Base-by-base conservation (phyloP, 1,140 invertebrate species). In the Nephila pilipes region DNA sequence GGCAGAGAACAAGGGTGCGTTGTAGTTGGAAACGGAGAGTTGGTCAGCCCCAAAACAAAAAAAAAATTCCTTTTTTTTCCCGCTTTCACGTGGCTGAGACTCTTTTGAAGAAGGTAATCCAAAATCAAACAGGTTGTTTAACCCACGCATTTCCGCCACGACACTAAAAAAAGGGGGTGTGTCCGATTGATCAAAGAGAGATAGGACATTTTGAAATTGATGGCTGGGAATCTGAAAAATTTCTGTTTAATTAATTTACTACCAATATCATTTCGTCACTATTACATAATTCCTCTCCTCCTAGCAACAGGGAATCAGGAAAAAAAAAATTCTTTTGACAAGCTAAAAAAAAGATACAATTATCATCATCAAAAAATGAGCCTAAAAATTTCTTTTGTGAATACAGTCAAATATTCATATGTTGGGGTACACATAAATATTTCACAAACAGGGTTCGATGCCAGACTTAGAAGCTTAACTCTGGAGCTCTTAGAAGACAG, bases 81-180 rank as follows among this genome's bases (percentile, higher is more conserved):
- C 8, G 22, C 38, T 46, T 81, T 81, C 46, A 81, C 22, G 80
- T 22, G 80, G 80, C 36, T 81, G 80, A 54, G 25, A 36, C 29
- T 75, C 65, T 75, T 36, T 32, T 46, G 46, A 36, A 75, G 18
- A 75, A 75, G 29, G 29, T 18, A 75, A 75, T 18, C 36, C 20
- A 81, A 81, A 46, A 46, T 54, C 16, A 81, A 81, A 81, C 80
- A 54, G 80, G 80, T 81, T 81, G 80, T 38, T 54, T 54, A 81
- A 81, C 80, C 80, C 80, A 81, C 80, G 80, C 80, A 38, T 38
- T 54, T 81, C 38, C 80, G 80, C 29, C 46, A 25, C 80, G 80
- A 46, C 80, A 75, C 69, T 75, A 75, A 75, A 29, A 75, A 60
- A 58, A 75, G 36, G 80, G 80, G 80, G 80, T 81, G 80, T 81